These are phyloP conservation scores for Calameuta pallipes DNA, from an alignment of 2,888 invertebrate genomes.

Conservation along the genomic window DNA sequence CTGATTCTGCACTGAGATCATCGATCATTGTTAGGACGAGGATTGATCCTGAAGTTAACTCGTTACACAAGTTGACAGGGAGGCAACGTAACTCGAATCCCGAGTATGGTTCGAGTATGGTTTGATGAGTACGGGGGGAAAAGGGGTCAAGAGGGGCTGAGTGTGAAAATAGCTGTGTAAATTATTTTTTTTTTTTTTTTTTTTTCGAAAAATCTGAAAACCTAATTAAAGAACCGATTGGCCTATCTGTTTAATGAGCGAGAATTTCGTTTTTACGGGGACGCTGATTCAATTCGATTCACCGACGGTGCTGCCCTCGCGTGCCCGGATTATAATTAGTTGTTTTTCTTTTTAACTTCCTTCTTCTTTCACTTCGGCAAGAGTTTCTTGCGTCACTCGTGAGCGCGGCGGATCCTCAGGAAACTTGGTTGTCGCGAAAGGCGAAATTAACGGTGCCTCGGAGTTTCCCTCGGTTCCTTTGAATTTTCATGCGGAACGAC, in stretches of 20 bases:
- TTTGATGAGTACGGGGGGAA: no score
- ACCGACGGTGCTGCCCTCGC: background rate
- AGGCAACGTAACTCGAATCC: background rate
- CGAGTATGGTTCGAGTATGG: no score
- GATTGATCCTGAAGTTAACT: background rate
- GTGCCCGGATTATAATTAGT: background rate
- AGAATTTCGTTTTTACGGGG: background rate
- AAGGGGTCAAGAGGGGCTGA: no score
- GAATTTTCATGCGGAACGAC: background rate
- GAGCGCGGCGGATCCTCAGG: background rate
- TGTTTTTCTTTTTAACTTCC: background rate
- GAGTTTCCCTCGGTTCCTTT: background rate
- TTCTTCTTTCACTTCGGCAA: background rate
- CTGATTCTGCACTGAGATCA: background rate
- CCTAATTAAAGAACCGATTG: background rate
- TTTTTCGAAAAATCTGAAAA: background rate
- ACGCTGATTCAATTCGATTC: background rate
- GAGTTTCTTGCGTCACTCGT: background rate
- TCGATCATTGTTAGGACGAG: background rate
- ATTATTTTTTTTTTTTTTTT: background rate
- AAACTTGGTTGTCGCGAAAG: background rate
- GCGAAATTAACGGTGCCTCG: background rate
- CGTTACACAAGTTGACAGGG: background rate
- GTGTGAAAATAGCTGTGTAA: no score
- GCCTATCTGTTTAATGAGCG: background rate